Evolutionary conservation across 35 echinoderm and acorn worm genomes (phyloP).

Genomic region (Hemicentrotus pulcherrimus): DNA sequence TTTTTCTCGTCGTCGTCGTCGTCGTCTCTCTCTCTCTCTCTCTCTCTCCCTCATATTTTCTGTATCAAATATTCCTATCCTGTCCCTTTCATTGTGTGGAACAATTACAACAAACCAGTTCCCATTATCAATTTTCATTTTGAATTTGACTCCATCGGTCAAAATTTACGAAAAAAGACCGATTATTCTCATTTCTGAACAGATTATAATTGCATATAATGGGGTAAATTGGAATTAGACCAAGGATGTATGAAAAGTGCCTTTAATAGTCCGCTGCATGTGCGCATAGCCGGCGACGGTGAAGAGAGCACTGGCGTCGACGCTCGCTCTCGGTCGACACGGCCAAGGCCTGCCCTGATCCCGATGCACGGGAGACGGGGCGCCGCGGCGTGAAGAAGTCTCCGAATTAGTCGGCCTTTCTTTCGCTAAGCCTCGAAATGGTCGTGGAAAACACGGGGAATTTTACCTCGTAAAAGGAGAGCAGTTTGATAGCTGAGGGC

Average conservation of each 20-base stretch:
- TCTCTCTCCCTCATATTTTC: no score
- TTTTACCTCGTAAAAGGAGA: conserved; percentile 22
- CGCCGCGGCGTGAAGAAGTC: neutral
- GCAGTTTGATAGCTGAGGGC: neutral
- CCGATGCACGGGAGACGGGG: neutral
- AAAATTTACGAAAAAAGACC: neutral
- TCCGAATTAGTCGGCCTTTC: conserved; percentile 34
- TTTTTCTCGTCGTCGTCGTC: neutral
- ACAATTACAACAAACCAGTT: no score
- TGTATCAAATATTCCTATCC: no score
- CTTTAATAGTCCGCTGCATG: neutral
- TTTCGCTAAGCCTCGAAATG: conserved; percentile 30
- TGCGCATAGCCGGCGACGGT: neutral
- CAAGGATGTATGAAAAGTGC: neutral
- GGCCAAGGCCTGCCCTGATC: neutral
- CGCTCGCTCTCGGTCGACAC: neutral
- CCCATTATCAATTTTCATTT: neutral
- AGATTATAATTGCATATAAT: conserved; percentile 2
- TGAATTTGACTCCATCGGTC: neutral
- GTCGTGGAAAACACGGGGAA: neutral
- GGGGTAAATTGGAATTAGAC: neutral
- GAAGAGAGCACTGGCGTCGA: neutral
- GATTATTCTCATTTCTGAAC: neutral
- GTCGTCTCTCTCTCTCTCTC: neutral
- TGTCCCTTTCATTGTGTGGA: no score